A percentile compares a stretch with the other conserved stretches of the same genome.
Evolutionary conservation across 2,797 vertebrate species (phyloP).

Genomic region (Gadopsis marmoratus): DNA sequence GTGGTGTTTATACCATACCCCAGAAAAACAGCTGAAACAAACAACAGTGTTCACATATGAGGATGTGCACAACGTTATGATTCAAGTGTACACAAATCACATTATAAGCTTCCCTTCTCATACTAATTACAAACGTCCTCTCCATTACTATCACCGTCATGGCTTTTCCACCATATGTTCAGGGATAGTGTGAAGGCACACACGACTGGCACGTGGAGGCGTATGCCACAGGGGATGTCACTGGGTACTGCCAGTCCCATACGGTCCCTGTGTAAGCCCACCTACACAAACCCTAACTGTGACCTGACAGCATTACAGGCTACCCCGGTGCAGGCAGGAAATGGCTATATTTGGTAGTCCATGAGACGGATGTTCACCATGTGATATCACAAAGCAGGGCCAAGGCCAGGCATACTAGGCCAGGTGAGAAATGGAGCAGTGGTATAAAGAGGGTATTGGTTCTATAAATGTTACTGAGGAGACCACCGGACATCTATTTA

Average conservation of each 20-base stretch:
- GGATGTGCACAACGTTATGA: conserved; percentile 3
- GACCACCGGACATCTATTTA: neutral
- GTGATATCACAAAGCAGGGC: conserved; percentile 34
- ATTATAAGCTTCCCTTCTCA: conserved; percentile 23
- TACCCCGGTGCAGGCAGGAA: conserved; percentile 66
- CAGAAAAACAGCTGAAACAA: conserved; percentile 27
- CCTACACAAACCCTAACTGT: conserved; percentile 66
- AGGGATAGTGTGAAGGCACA: conserved; percentile 38
- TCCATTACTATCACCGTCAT: conserved; percentile 31
- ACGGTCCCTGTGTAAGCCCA: conserved; percentile 62
- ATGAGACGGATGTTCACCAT: conserved; percentile 43
- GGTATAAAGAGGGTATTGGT: conserved; percentile 4
- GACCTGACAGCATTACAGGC: conserved; percentile 58
- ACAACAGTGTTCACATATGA: conserved; percentile 18
- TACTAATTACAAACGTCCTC: conserved; percentile 35
- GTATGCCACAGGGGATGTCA: conserved; percentile 62
- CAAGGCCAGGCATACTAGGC: conserved; percentile 38
- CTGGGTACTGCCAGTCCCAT: conserved; percentile 70
- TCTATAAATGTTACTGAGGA: conserved; percentile 2
- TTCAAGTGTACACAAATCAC: neutral
- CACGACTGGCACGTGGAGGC: conserved; percentile 61
- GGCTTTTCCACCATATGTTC: conserved; percentile 72
- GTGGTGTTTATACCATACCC: neutral
- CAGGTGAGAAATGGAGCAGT: conserved; percentile 44
- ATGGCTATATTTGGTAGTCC: conserved; percentile 75